Conservation (phyloP, 2,797 vertebrate species). For the Leuciscus waleckii region DNA sequence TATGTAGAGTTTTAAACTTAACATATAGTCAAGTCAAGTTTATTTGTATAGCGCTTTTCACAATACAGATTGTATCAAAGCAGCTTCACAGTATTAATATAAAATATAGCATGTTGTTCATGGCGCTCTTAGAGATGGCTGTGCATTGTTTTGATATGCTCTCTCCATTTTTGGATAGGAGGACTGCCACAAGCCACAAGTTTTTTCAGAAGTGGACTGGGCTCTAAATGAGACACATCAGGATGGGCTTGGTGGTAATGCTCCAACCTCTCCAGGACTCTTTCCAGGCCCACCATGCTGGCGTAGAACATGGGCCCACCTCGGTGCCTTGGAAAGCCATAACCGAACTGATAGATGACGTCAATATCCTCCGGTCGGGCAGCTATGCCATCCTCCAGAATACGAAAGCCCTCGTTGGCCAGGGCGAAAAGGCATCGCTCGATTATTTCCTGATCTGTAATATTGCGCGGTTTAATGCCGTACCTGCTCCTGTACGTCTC, state of each 20-base stretch:
- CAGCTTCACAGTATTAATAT: too few species aligned
- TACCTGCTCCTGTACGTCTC: conserved; percentile 81
- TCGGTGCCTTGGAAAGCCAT: conserved; percentile 86
- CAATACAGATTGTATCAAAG: too few species aligned
- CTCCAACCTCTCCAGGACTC: conserved; percentile 83
- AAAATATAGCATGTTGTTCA: neutral
- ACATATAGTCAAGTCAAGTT: too few species aligned
- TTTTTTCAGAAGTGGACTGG: conserved; percentile 82
- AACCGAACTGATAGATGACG: conserved; percentile 88
- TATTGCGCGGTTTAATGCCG: conserved; percentile 69
- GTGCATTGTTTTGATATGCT: conserved; percentile 67
- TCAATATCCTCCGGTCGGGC: conserved; percentile 88
- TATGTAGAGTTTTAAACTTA: neutral
- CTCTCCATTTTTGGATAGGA: conserved; percentile 85
- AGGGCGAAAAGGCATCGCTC: conserved; percentile 87
- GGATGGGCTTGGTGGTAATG: conserved; percentile 81
- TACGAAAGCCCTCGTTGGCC: conserved; percentile 88
- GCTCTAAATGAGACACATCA: conserved; percentile 82
- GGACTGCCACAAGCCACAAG: conserved; percentile 85
- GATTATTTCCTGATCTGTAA: conserved; percentile 84
- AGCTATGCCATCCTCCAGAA: conserved; percentile 88
- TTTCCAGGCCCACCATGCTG: conserved; percentile 80
- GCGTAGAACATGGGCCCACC: conserved; percentile 95
- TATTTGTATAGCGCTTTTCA: too few species aligned
- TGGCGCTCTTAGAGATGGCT: conserved; percentile 81